Conservation (phyloP, 2,888 invertebrate species). For the Yponomeuta evonymella region DNA sequence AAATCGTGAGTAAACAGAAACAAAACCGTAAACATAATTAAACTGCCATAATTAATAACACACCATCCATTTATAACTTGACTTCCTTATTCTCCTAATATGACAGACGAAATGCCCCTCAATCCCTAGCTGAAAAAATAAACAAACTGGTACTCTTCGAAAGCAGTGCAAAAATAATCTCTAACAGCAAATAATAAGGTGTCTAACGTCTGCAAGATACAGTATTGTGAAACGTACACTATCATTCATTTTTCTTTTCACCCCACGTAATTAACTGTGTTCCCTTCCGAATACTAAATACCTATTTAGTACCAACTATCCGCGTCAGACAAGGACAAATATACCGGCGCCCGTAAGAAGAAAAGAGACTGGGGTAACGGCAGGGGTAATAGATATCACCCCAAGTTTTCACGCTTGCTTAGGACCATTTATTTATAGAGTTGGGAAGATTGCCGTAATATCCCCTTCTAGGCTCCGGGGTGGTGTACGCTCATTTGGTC, state of each 20-base stretch:
- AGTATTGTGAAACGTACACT: constrained; percentile 21
- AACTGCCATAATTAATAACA: constrained; percentile 36
- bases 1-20: constrained; percentile 13
- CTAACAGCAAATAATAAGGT: constrained; percentile 25
- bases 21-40: constrained; percentile 21
- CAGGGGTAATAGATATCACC: constrained; percentile 49
- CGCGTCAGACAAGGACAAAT: constrained; percentile 34
- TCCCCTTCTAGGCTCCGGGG: neutral
- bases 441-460: constrained; percentile 30
- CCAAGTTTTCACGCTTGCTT: constrained; percentile 48
- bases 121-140: constrained; percentile 27
- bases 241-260: constrained; percentile 59
- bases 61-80: constrained; percentile 28
- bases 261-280: constrained; percentile 69
- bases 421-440: constrained; percentile 42
- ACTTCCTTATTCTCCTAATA: constrained; percentile 45
- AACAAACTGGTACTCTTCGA: constrained; percentile 8
- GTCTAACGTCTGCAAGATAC: constrained; percentile 12
- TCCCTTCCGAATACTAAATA: constrained; percentile 74
- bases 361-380: constrained; percentile 30
- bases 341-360: constrained; percentile 29
- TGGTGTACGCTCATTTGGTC: constrained; percentile 22
- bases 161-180: constrained; percentile 21
- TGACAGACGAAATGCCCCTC: constrained; percentile 41
- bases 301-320: constrained; percentile 69